Base-by-base conservation (phyloP, 2,888 invertebrate genomes). In the Lagria hirta region DNA sequence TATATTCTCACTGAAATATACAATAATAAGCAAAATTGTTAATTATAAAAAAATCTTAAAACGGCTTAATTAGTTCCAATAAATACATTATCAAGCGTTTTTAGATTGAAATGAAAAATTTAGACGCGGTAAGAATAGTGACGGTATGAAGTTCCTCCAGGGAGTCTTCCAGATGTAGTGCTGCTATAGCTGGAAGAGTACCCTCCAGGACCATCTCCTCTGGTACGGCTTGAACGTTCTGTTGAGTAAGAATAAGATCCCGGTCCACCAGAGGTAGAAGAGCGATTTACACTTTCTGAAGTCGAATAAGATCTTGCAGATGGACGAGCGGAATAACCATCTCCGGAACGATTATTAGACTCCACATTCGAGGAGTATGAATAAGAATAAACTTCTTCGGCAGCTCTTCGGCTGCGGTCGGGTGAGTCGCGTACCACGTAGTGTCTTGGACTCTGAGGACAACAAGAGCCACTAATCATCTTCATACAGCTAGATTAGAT, bases 101-200 rank as follows among this genome's bases (percentile, higher is more conserved):
- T n/a, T n/a, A n/a, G n/a, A n/a, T n/a, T 18, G 20, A 18, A 6
- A 5, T 6, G n/a, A 18, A 18, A 18, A 18, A 51, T 68, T 80
- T 86, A 91, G 70, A 90, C 88, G 74, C 88, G 85, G 77, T 90
- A 89, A 62, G 88, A 88, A 77, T 82, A 90, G 73, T 89, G 88
- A 65, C 90, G 86, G 75, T 89, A 90, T 64, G 73, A 75, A 67
- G 85, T 87, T 71, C 90, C 89, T 66, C 85, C 82, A 55, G 90
- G 91, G 69, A 90, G 79, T 70, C 84, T 83, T 69, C 90, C 90
- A 71, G 84, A 82, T 57, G 82, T 73, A 62, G 82, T 80, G 51
- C 88, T 85, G 59, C 86, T 84, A 77, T 89, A 90, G 68, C 87
- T 86, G 48, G 80, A 77, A 60, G 70, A 74, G 75, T 90, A 90